Percentiles rank a stretch among this genome's conserved stretches.
These are phyloP conservation scores for Ceriagrion tenellum DNA, from an alignment of 2,888 invertebrate species.

Conservation along the genomic window DNA sequence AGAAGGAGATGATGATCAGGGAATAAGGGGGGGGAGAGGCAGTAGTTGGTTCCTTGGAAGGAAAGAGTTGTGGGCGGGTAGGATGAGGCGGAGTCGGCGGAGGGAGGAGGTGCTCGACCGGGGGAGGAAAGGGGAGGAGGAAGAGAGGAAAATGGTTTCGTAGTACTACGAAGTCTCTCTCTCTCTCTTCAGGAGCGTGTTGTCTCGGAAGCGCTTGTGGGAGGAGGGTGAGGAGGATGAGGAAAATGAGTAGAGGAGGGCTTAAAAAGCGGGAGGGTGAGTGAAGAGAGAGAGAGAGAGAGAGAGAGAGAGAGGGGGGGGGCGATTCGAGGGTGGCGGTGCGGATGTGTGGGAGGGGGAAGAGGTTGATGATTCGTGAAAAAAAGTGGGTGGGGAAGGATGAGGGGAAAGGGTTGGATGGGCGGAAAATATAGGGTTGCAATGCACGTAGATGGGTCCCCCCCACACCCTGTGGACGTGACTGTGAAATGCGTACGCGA, in stretches of 20 bases:
- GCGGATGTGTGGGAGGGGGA: no score
- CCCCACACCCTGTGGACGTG: no score
- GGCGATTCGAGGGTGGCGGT: background rate
- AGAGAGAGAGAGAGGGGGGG: background rate
- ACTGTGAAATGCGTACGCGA: constrained; percentile 42
- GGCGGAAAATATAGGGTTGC: constrained; percentile 48
- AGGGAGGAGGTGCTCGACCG: background rate
- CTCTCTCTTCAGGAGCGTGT: background rate
- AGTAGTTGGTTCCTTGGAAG: background rate
- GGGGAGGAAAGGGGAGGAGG: background rate
- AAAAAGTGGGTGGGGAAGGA: background rate
- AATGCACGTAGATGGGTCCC: constrained; percentile 38
- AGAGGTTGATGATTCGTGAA: background rate
- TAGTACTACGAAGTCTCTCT: constrained; percentile 22
- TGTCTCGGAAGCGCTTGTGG: background rate
- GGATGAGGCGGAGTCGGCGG: background rate
- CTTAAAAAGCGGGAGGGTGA: no score
- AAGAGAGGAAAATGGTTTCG: background rate
- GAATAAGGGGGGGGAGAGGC: background rate
- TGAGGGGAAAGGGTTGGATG: background rate
- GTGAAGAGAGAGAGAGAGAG: no score
- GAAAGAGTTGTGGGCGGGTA: background rate
- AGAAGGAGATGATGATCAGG: background rate
- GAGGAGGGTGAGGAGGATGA: background rate
- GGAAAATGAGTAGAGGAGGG: background rate